Conservation (phyloP, 2,888 invertebrate species). For the Hermodice carunculata region DNA sequence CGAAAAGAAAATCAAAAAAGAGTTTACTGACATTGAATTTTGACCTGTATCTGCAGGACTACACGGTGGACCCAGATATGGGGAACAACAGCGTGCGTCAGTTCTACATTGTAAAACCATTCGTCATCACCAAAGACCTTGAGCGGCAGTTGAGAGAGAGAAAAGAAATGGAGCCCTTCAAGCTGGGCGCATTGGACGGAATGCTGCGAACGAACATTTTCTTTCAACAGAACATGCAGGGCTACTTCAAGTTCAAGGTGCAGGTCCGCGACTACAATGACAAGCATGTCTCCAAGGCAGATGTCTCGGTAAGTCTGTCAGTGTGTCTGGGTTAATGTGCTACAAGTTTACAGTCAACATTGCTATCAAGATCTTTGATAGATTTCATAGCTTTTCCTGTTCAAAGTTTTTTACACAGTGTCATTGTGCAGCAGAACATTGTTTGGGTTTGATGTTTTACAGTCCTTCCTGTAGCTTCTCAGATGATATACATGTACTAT, state of each 20-base stretch:
- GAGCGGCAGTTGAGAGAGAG: constrained; percentile 28
- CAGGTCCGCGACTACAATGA: constrained; percentile 90
- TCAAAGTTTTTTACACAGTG: too few species aligned
- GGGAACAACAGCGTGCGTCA: constrained; percentile 74
- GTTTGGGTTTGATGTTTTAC: too few species aligned
- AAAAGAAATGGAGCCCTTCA: constrained; percentile 47
- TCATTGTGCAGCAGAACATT: too few species aligned
- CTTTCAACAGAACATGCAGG: constrained; percentile 96
- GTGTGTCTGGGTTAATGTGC: too few species aligned
- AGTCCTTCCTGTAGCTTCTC: too few species aligned
- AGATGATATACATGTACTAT: too few species aligned
- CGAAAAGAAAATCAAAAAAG: too few species aligned
- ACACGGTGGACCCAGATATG: constrained; percentile 82
- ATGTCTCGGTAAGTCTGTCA: constrained; percentile 76
- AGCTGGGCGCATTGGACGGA: constrained; percentile 53
- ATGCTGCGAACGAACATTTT: constrained; percentile 89
- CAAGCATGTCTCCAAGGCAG: constrained; percentile 82
- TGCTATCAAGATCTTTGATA: neutral
- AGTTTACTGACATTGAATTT: too few species aligned
- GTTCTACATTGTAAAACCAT: constrained; percentile 39
- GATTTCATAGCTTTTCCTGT: too few species aligned
- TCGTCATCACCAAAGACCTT: constrained; percentile 39
- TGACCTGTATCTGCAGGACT: constrained; percentile 49
- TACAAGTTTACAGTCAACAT: neutral
- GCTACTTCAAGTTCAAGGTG: constrained; percentile 93